Percentiles rank a stretch among this genome's conserved stretches.
phyloP scores from a whole-genome alignment of 2,113 vertebrate species.

The Micromys minutus region DNA sequence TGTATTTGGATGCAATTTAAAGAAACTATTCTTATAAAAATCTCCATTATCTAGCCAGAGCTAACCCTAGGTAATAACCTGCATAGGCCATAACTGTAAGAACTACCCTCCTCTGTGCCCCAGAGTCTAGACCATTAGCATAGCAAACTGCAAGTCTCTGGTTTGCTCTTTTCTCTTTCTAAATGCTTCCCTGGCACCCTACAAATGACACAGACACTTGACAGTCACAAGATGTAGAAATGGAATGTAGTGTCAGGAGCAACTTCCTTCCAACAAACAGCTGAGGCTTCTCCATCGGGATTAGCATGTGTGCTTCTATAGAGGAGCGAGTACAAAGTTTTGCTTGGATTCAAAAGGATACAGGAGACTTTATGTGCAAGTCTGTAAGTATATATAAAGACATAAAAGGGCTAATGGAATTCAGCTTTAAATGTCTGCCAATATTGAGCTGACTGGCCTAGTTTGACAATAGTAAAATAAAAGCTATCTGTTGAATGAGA shows the following conservation, averaged over 20 bases:
- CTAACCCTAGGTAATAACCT: not conserved
- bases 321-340: not conserved
- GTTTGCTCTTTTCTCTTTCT: not conserved
- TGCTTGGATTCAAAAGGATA: not conserved
- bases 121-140: not conserved
- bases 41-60: not conserved
- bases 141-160: not conserved
- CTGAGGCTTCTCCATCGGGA: not conserved
- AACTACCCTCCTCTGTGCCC: not conserved
- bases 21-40: not conserved
- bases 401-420: not conserved
- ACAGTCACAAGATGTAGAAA: not conserved
- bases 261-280: not conserved
- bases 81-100: not conserved
- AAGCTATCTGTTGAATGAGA: not conserved
- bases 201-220: not conserved
- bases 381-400: not conserved
- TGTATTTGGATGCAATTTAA: not conserved
- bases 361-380: not conserved
- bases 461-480: not conserved
- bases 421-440: not conserved
- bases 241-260: not conserved
- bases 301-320: not conserved
- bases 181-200: not conserved
- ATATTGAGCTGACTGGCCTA: not conserved